These are phyloP conservation scores for Ammodytes dubius DNA, from an alignment of 2,113 vertebrate genomes.

Conservation along the genomic window DNA sequence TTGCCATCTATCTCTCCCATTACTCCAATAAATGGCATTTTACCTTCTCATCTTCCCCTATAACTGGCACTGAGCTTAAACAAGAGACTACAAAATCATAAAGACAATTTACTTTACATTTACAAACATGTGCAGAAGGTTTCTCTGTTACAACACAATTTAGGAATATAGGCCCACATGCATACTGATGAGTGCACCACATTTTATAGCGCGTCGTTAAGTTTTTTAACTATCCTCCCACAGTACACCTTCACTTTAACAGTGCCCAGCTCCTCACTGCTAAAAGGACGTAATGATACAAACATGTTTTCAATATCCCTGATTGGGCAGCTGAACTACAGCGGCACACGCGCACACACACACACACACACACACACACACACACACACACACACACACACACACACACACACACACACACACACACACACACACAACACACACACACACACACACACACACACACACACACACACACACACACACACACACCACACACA, in stretches of 20 bases:
- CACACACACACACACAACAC: slow-evolving; percentile 2
- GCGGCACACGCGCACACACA: too few species aligned
- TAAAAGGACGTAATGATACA: neutral
- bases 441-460: neutral
- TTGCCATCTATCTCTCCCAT: neutral
- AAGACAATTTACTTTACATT: neutral
- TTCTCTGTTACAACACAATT: neutral
- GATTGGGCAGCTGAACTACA: slow-evolving; percentile 3
- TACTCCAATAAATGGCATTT: neutral
- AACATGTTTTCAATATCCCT: neutral
- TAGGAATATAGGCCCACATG: too few species aligned
- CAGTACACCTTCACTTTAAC: neutral
- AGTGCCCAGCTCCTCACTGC: neutral
- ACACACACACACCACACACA: neutral
- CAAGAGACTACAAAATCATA: neutral
- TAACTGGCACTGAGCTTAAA: too few species aligned
- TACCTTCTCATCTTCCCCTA: neutral
- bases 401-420: too few species aligned
- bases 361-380: too few species aligned
- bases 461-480: too few species aligned
- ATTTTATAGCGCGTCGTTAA: too few species aligned
- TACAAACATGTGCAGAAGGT: neutral
- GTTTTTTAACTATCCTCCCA: neutral
- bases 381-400: too few species aligned
- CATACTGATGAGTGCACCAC: neutral